Conservation (phyloP, 2,113 vertebrate species). For the Limnothrissa miodon region DNA sequence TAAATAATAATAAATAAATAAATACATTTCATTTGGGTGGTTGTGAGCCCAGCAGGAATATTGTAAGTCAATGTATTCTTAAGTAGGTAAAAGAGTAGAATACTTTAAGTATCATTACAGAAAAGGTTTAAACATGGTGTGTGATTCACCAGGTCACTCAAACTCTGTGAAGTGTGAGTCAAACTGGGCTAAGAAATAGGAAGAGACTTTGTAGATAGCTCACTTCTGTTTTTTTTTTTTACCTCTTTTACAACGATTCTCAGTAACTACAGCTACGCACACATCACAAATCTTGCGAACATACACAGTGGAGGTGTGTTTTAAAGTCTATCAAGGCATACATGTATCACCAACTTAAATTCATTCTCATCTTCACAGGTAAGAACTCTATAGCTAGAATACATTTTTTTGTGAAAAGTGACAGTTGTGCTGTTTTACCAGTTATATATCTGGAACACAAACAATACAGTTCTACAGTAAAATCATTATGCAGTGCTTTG, state of each 20-base stretch:
- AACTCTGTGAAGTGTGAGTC: constrained; percentile 1
- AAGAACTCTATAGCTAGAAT: neutral
- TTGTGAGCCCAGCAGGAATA: too few species aligned
- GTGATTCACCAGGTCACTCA: neutral
- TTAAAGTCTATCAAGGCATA: neutral
- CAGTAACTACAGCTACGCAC: neutral
- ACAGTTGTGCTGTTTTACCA: too few species aligned
- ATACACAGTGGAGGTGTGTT: neutral
- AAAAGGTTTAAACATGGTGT: neutral
- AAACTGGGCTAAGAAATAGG: neutral
- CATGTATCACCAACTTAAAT: neutral
- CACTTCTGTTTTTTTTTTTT: neutral
- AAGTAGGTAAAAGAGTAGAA: too few species aligned
- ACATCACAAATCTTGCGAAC: neutral
- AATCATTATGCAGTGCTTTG: neutral
- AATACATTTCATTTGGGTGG: too few species aligned
- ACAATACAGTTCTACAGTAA: too few species aligned
- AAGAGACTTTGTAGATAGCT: neutral
- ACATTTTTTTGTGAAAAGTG: too few species aligned
- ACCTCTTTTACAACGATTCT: neutral
- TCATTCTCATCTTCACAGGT: neutral
- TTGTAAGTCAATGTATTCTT: too few species aligned
- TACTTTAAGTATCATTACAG: neutral
- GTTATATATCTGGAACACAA: too few species aligned
- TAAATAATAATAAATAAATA: too few species aligned